These are phyloP conservation scores for Melinaea marsaeus DNA, from an alignment of 2,888 invertebrate genomes.

Conservation along the genomic window DNA sequence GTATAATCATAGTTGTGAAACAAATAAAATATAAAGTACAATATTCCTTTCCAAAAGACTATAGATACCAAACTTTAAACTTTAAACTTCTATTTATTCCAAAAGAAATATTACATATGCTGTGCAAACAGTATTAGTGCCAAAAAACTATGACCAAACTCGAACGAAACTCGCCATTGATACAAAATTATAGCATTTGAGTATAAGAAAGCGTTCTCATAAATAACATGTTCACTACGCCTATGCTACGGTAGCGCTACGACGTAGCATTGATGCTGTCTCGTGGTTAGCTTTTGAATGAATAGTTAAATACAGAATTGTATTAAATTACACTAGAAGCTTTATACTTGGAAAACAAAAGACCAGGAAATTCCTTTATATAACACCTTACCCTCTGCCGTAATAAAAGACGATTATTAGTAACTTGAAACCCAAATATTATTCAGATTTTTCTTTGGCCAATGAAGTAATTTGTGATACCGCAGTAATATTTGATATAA, in stretches of 20 bases:
- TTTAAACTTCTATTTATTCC: constrained; percentile 11
- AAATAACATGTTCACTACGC: constrained; percentile 46
- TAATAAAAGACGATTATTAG: too few species aligned
- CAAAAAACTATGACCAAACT: constrained; percentile 26
- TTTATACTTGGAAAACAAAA: background rate
- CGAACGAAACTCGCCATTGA: constrained; percentile 26
- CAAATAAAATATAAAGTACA: too few species aligned
- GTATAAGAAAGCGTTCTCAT: constrained; percentile 58
- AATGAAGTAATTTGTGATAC: too few species aligned
- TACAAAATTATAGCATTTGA: constrained; percentile 40
- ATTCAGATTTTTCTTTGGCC: too few species aligned
- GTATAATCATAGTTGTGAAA: too few species aligned
- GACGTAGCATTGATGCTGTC: constrained; percentile 16
- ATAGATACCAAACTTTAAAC: constrained; percentile 3
- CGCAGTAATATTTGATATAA: background rate
- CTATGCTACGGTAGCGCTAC: constrained; percentile 25
- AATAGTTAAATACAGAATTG: background rate
- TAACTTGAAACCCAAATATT: too few species aligned
- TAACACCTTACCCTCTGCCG: too few species aligned
- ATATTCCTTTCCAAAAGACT: too few species aligned
- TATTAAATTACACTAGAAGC: background rate
- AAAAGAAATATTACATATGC: constrained; percentile 19
- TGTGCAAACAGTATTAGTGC: constrained; percentile 27
- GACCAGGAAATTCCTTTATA: too few species aligned
- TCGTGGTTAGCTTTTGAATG: background rate